Evolutionary conservation across 92 coral and sea anemone species (phyloP), one percentile per base, ranked within the genome.

Genomic region (Umimayanthus chanpuru): DNA sequence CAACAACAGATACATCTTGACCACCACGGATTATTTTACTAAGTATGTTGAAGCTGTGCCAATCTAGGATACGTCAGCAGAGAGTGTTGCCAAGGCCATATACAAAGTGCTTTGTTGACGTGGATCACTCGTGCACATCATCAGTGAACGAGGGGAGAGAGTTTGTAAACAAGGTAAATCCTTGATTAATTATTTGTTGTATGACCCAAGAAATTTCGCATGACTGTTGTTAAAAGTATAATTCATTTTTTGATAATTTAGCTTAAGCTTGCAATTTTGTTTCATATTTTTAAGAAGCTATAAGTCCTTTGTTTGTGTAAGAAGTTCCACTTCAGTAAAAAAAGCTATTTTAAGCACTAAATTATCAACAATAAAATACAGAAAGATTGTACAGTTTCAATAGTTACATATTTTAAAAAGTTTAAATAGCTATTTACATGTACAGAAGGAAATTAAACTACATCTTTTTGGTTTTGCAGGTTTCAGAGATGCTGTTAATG

Each of bases 111-210:
- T 70, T 68, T 81, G 91, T 75, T 4, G 81, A 49, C 91, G 44
- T 80, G 87, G 90, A 2, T 79, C 87, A 66, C 90, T 87, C 9
- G 90, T 77, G 65, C 81, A 88, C 47, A 81, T 88, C 68, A 80
- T 88, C 76, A 67, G 71, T 14, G 87, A 80, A 66, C 90, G 81
- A 72, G 80, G 80, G 90, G 53, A 72, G 86, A 66, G 90, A 80
- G 78, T 88, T 88, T 88, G 90, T 88, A 11, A 88, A 88, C 79
- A 50, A 71, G 90, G 86, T 88, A 66, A 47, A 58, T 11, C 39
- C 77, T 74, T 36, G 79, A 23, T n/a, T 85, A 36, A 29, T 32
- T 32, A 32, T 21, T 40, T 76, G 55, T 40, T 76, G 12, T 20
- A 30, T 73, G 80, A 14, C 40, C 38, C 78, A 73, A 47, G 56